Conservation (phyloP, 2,113 vertebrate genomes). For the Cettia cetti region DNA sequence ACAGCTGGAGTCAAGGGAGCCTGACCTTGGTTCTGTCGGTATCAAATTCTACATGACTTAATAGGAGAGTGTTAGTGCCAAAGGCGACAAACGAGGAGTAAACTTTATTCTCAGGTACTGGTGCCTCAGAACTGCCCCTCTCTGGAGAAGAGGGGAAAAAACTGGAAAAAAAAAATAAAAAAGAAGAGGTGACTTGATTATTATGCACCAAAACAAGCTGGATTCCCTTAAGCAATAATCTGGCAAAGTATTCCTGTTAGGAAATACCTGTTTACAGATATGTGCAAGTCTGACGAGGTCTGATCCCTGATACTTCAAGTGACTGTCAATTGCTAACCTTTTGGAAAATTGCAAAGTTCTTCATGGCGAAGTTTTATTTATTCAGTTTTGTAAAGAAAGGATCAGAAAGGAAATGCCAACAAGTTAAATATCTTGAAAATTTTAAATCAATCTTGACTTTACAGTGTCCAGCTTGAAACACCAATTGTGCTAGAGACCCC, state of each 20-base stretch:
- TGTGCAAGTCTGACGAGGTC: background rate
- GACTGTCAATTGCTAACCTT: background rate
- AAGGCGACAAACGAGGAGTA: fast-evolving
- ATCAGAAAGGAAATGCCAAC: background rate
- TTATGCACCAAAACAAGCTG: background rate
- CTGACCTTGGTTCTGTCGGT: slow-evolving; percentile 23
- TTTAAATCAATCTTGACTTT: background rate
- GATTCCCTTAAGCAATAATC: background rate
- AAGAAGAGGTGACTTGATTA: background rate
- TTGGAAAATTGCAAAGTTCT: background rate
- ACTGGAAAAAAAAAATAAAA: background rate
- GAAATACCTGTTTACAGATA: background rate
- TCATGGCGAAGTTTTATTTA: background rate
- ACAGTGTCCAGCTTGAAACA: background rate
- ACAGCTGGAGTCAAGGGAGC: background rate
- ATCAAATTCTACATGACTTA: background rate
- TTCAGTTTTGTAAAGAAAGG: background rate
- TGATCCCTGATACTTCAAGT: background rate
- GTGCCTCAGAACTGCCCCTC: background rate
- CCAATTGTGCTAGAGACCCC: background rate
- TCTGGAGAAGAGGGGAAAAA: background rate
- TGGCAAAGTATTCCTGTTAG: background rate
- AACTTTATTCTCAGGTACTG: background rate
- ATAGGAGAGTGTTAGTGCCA: background rate
- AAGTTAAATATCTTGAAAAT: background rate